A percentile compares a stretch with the other conserved stretches of the same genome.
Evolutionary conservation across 2,113 vertebrate species (phyloP).

Genomic region (Cacatua alba): DNA sequence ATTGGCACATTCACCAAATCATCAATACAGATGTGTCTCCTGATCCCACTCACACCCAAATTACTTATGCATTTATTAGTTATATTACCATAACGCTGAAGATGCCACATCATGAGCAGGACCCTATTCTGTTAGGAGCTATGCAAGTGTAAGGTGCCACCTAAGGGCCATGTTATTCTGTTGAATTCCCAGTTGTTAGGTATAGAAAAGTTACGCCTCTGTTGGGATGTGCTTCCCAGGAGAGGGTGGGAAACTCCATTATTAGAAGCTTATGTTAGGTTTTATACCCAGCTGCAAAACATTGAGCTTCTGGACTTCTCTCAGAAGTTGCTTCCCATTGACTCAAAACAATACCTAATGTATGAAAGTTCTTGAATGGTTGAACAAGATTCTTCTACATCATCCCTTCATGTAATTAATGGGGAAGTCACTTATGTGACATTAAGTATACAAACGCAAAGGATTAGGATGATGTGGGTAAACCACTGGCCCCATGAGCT

Average conservation of each 20-base stretch:
- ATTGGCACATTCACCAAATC: neutral
- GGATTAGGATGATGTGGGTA: neutral
- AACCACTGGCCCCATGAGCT: neutral
- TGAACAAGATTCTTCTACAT: neutral
- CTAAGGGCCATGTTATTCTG: neutral
- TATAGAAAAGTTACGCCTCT: neutral
- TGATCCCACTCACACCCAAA: neutral
- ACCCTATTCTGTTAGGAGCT: neutral
- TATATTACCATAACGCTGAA: neutral
- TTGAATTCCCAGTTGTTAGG: neutral
- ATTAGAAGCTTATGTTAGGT: neutral
- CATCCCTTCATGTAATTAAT: neutral
- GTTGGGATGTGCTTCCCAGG: accelerated
- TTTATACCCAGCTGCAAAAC: neutral
- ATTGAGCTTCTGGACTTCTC: neutral
- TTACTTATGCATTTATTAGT: neutral
- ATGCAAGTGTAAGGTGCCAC: neutral
- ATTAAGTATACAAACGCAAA: neutral
- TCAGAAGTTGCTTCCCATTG: neutral
- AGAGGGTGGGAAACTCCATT: neutral
- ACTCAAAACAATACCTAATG: neutral
- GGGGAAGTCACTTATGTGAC: neutral
- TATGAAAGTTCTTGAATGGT: neutral
- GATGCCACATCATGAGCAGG: neutral
- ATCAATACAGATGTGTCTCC: neutral